Percentiles rank a stretch among this genome's conserved stretches.
Evolutionary conservation across 2,113 vertebrate genomes (phyloP).

Genomic region (Pseudorasbora parva): DNA sequence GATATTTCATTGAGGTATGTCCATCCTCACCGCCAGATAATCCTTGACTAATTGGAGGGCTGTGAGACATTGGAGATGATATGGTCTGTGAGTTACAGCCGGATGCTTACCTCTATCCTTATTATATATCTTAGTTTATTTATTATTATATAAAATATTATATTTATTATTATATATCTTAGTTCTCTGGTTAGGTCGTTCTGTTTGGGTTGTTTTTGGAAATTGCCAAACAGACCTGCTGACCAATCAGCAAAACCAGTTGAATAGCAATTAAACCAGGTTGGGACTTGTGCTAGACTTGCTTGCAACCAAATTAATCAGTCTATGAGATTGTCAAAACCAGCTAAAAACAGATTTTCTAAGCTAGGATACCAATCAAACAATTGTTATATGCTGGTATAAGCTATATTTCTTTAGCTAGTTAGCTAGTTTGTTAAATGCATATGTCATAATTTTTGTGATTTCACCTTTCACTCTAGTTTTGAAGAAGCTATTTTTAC

Average conservation of each 20-base stretch:
- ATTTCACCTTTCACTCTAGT: conserved; percentile 11
- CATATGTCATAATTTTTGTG: conserved; percentile 10
- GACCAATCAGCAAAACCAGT: not conserved
- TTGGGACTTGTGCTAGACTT: not conserved
- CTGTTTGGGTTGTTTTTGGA: not conserved
- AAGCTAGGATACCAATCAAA: not conserved
- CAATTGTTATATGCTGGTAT: too few relatives aligned
- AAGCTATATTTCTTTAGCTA: not conserved
- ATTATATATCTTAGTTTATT: too few relatives aligned
- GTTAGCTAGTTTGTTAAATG: conserved; percentile 22
- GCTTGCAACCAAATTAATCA: not conserved
- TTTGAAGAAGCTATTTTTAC: not conserved
- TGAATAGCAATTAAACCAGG: not conserved
- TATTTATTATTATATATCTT: too few relatives aligned
- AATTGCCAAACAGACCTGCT: not conserved
- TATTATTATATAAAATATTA: too few relatives aligned
- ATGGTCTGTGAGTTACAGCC: conserved; percentile 29
- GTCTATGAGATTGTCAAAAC: not conserved
- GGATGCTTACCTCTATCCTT: conserved; percentile 2
- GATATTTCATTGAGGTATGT: conserved; percentile 23
- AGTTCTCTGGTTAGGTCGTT: not conserved
- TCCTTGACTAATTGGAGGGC: conserved; percentile 46
- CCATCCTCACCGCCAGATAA: conserved; percentile 23
- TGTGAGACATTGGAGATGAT: conserved; percentile 18
- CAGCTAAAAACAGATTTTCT: not conserved